phyloP scores from a whole-genome alignment of 2,113 vertebrate species.

The Pagrus major region DNA sequence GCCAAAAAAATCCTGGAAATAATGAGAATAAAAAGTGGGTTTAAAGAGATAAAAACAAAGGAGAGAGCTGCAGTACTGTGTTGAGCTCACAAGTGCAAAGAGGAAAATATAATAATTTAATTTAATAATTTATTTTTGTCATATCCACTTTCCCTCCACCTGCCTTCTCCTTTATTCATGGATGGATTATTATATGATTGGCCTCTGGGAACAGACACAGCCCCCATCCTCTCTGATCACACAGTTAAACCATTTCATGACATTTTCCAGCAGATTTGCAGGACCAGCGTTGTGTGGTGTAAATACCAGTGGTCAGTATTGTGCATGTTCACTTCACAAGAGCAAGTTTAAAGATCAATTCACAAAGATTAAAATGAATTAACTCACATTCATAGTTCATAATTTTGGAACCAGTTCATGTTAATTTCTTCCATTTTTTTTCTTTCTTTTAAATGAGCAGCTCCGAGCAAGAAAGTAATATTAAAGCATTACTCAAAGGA shows the following conservation, averaged over 20 bases:
- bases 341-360: too few relatives aligned
- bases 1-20: not conserved
- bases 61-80: not conserved
- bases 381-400: too few relatives aligned
- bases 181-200: not conserved
- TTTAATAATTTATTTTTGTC: not conserved
- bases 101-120: not conserved
- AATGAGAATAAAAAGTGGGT: not conserved
- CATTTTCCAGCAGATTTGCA: constrained; percentile 9
- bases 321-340: too few relatives aligned
- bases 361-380: too few relatives aligned
- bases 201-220: constrained; percentile 4
- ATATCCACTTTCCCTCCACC: not conserved
- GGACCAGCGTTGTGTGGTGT: not conserved
- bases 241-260: constrained; percentile 17
- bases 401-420: too few relatives aligned
- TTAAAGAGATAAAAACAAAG: not conserved
- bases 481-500: too few relatives aligned
- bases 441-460: too few relatives aligned
- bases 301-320: too few relatives aligned
- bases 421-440: too few relatives aligned
- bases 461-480: too few relatives aligned
- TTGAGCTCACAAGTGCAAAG: not conserved
- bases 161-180: constrained; percentile 33
- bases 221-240: constrained; percentile 1